These are phyloP conservation scores for Eupithecia pulchellata DNA, from an alignment of 2,888 invertebrate genomes.

Conservation along the genomic window DNA sequence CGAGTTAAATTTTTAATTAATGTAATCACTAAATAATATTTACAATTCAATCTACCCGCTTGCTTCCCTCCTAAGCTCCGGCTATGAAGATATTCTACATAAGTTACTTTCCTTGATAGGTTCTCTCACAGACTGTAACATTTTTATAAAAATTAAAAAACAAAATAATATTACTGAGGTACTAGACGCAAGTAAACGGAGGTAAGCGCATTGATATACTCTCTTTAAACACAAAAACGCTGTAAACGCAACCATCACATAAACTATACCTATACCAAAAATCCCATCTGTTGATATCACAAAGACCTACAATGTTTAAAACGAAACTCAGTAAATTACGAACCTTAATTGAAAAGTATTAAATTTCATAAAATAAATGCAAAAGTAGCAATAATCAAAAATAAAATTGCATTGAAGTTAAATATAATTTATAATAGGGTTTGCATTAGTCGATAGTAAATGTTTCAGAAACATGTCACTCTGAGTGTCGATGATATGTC, in stretches of 20 bases:
- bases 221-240: conserved; percentile 45
- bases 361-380: conserved; percentile 77
- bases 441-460: conserved; percentile 55
- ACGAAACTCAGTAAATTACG: conserved; percentile 64
- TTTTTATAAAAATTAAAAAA: conserved; percentile 78
- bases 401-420: conserved; percentile 50
- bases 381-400: conserved; percentile 57
- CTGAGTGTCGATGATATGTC: conserved; percentile 66
- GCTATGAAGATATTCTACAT: conserved; percentile 56
- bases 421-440: conserved; percentile 38
- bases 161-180: conserved; percentile 83
- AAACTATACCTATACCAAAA: conserved; percentile 52
- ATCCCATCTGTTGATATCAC: conserved; percentile 78
- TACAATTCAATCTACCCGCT: conserved; percentile 84
- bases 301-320: conserved; percentile 72
- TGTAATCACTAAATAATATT: conserved; percentile 76
- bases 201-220: conserved; percentile 66
- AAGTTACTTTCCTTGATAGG: conserved; percentile 39
- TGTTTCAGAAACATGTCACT: conserved; percentile 55
- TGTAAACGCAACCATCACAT: conserved; percentile 52
- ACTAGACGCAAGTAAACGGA: conserved; percentile 68
- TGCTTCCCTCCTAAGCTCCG: conserved; percentile 74
- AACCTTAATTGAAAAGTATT: conserved; percentile 62
- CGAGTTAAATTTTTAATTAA: conserved; percentile 71
- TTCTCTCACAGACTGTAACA: conserved; percentile 69